Evolutionary conservation across 2,113 vertebrate species (phyloP), one percentile per base, ranked within the genome.

Genomic region (Brevimyrus niger): DNA sequence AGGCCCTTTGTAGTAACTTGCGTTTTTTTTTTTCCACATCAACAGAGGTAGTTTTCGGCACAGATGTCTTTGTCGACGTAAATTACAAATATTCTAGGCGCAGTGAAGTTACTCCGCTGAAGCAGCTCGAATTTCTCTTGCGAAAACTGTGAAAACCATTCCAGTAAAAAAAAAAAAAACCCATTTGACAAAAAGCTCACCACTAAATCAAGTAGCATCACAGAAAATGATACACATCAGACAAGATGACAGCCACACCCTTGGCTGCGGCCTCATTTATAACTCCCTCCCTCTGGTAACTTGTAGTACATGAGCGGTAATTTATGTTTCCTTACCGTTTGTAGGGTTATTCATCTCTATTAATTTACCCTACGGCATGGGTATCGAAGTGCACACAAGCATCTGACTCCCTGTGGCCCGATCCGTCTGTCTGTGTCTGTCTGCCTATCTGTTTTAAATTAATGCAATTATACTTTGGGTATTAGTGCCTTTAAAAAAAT

Each of bases 131-230:
- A 38, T 89, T 69, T 47, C 35, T 38, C 27, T 87, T 80, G 51
- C 21, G 2, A 48, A 86, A 89, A 50, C 19, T 50, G 53, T 44
- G 55, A 61, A 53, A 53, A 76, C n/a, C 46, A 76, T 13, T 87
- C 9, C 83, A 76, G 17, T 83, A n/a, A n/a, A n/a, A n/a, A n/a
- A n/a, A 61, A 87, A 89, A 87, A 89, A 19, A 44, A 46, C 27
- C 92, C 91, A 93, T 92, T 94, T 93, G 93, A 93, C 95, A 93
- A 93, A 93, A 93, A 92, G 92, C 94, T 95, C 93, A 95, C 94
- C 93, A 92, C 91, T 91, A 92, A 91, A 90, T 94, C 94, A 95
- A 94, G 92, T 93, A 91, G 93, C 88, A 89, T 93, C 91, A 88
- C 46, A 94, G 91, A 85, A 83, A 89, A 69, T 13, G n/a, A 69